Percentiles rank a stretch among this genome's conserved stretches.
phyloP scores from a whole-genome alignment of 2,797 vertebrate species.

The Falco columbarius region DNA sequence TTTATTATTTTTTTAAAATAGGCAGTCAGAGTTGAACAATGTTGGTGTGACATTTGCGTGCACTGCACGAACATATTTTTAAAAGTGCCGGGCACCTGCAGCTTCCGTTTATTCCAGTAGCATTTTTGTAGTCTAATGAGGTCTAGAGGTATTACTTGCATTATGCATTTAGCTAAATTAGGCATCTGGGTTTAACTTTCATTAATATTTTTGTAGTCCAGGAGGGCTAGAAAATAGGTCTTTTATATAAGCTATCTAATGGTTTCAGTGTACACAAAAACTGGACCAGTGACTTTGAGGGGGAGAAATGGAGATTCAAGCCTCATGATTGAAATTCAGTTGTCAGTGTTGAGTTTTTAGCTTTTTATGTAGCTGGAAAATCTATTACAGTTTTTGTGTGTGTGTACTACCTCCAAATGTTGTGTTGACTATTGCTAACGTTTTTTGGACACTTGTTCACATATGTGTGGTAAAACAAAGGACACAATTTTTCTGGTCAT shows the following conservation, averaged over 20 bases:
- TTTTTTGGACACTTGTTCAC: background rate
- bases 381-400: background rate
- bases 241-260: background rate
- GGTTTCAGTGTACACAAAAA: background rate
- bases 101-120: background rate
- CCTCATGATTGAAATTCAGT: background rate
- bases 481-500: background rate
- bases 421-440: background rate
- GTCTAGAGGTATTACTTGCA: background rate
- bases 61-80: background rate
- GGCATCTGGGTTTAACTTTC: background rate
- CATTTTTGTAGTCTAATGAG: background rate
- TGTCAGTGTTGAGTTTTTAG: background rate
- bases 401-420: background rate
- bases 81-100: background rate
- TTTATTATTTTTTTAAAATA: background rate
- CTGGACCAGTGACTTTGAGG: background rate
- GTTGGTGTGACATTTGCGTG: background rate
- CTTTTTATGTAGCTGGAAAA: background rate
- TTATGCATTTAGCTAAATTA: background rate
- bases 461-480: background rate
- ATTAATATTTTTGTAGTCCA: background rate
- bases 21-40: background rate
- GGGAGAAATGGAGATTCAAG: background rate
- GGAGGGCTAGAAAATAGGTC: background rate